Evolutionary conservation across 2,113 vertebrate genomes (phyloP), one percentile per base, ranked within the genome.

Genomic region (Oncorhynchus kisutch): DNA sequence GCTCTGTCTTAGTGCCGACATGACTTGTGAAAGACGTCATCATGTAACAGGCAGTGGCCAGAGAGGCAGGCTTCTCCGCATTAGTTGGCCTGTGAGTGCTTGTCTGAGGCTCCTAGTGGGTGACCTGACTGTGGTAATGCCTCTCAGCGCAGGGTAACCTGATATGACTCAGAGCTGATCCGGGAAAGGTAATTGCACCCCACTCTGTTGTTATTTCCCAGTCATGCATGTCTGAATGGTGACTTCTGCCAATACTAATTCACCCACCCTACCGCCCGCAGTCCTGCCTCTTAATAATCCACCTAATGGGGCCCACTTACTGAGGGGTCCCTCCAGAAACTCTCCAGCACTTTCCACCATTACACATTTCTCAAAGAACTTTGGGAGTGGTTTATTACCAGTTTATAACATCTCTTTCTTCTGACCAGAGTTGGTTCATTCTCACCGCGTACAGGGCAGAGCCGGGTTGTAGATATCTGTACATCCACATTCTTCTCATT

Each of bases 171-270:
- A 54, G 49, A 81, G 54, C 51, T 86, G 68, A 77, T 87, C 85
- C 82, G 86, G 79, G 79, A 82, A 82, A 91, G 71, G 83, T 90
- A 91, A 91, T 90, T 90, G 90, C 85, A 72, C 82, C 78, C 78
- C 78, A 73, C 81, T 74, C 88, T 86, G 79, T 92, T 91, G 88
- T 92, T 87, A 90, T 91, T 91, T 88, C 85, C 81, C 88, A 90
- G 87, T 87, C 90, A 91, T 90, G 89, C 91, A 88, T 91, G 89
- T 87, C 87, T 90, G 77, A 87, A 85, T 75, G 83, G 88, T 90
- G 85, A 90, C 89, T 91, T 89, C 84, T 88, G 82, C 86, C 82
- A 87, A 80, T 71, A 78, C 77, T 85, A 86, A 89, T 86, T 83
- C 79, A 82, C 76, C 67, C 65, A 68, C 65, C 72, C 73, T 73